Evolutionary conservation across 2,888 invertebrate species (phyloP), one percentile per base, ranked within the genome.

Genomic region (Amphipyra berbera): DNA sequence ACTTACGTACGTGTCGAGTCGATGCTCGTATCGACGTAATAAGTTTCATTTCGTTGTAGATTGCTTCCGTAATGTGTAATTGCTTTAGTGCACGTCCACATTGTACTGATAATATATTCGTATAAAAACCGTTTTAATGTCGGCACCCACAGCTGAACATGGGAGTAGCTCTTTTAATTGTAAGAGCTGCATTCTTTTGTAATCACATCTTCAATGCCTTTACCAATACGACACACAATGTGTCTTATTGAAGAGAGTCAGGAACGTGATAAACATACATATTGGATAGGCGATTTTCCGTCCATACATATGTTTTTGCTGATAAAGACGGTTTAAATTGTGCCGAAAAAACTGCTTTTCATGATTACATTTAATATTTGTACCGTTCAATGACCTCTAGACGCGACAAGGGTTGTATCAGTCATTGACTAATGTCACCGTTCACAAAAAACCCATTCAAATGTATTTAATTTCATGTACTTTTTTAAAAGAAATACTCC

Each of bases 21-120:
- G 65, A 68, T 73, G 72, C 66, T 46, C 35, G 60, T 48, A 68
- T 68, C 70, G 78, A 86, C 84, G 88, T 88, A 88, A 89, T 87
- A 86, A 84, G 84, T 86, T 88, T 82, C 81, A 77, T 83, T 85
- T 82, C 76, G 78, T 72, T 78, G 81, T 78, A 84, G 84, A 88
- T 88, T 84, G 86, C 88, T 91, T 90, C 90, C 90, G 90, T 84
- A 86, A 81, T 81, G 74, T 82, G 82, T 88, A 88, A 91, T 88
- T 87, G 85, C 81, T 80, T 76, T 79, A 68, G 65, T 68, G 60
- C 68, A 66, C 72, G 67, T 68, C 71, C 55, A 68, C 67, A 71
- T 76, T 72, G 73, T 76, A 59, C 58, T 57, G 64, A 59, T 79
- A 81, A 83, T 82, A 61, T 76, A 81, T 79, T 79, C 78, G 59